Base-by-base conservation (phyloP, 2,797 vertebrate genomes). In the Macropus fuliginosus region DNA sequence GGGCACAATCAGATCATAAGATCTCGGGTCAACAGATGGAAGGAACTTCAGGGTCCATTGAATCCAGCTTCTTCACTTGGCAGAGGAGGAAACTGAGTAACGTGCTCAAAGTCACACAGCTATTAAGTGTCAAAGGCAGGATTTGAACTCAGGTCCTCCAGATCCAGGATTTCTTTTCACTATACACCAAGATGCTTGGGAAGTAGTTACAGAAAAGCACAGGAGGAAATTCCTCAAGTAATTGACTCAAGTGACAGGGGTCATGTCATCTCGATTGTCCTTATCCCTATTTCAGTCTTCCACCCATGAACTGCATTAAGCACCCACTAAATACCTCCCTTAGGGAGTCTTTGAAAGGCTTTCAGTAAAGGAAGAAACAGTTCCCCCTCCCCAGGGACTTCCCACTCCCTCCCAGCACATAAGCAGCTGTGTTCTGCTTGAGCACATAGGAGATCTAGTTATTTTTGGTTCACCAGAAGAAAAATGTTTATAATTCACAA, bases 401-500 rank as follows among this genome's bases (percentile, higher is more conserved):
- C 91, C 40, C 4, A 52, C 59, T 93, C 62, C 59, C 96, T 55
- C 52, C 59, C 59, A 93, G 54, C 56, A 59, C 46, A 90, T 81
- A 91, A 94, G 87, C 95, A 96, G 94, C 94, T 96, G 57, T 89
- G 62, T 95, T 95, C 95, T 96, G 50, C 95, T 50, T 91, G 59
- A 31, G 96, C 95, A 93, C 89, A 97, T 56, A 94, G 0, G 81
- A 93, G 40, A 54, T 92, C 93, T 97, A 56, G 96, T 97, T 96
- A 92, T 96, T 95, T 96, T 40, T 92, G 50, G 55, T 94, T 95
- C 94, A 96, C 90, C 95, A 95, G 94, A 95, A 98, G 95, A 97
- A 95, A 98, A 95, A 96, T 98, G 93, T 96, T 97, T 96, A 92
- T 93, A 93, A 96, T 94, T 93, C 59, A 94, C 57, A 93, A 92